These are phyloP conservation scores for Sympetrum striolatum DNA, from an alignment of 2,888 invertebrate genomes.

Conservation along the genomic window DNA sequence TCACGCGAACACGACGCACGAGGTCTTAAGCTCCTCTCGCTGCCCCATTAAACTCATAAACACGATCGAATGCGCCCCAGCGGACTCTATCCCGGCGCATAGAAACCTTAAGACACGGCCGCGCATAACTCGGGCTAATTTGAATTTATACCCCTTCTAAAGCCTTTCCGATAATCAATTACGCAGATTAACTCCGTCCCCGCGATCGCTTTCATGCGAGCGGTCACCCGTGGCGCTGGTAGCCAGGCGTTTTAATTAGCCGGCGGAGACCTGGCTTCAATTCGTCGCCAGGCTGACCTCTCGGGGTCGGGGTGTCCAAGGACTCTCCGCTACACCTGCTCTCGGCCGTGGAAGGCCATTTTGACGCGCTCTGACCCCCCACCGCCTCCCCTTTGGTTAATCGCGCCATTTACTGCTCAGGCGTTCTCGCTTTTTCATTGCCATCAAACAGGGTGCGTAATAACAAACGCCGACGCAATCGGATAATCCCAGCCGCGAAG, in stretches of 20 bases:
- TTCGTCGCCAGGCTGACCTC: background rate
- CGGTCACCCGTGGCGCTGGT: background rate
- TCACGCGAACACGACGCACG: too few relatives aligned
- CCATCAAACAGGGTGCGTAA: background rate
- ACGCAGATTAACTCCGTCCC: background rate
- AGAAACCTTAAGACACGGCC: background rate
- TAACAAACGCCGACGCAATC: background rate
- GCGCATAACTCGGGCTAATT: background rate
- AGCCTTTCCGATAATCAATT: background rate
- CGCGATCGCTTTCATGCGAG: background rate
- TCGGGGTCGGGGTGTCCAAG: background rate
- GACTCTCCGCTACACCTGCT: background rate
- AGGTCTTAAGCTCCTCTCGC: too few relatives aligned
- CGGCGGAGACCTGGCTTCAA: background rate
- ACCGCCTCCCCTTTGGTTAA: background rate
- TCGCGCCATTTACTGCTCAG: background rate
- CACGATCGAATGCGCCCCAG: background rate
- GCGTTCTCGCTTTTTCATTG: background rate
- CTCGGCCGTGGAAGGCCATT: background rate
- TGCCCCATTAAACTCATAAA: too few relatives aligned
- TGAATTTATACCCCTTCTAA: background rate
- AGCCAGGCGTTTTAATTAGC: conserved; percentile 34
- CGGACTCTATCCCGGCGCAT: background rate
- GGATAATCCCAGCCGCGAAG: background rate
- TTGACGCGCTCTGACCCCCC: background rate